Evolutionary conservation across 1,140 invertebrate genomes (phyloP), one percentile per base, ranked within the genome.

Genomic region (Ceratina australensis): DNA sequence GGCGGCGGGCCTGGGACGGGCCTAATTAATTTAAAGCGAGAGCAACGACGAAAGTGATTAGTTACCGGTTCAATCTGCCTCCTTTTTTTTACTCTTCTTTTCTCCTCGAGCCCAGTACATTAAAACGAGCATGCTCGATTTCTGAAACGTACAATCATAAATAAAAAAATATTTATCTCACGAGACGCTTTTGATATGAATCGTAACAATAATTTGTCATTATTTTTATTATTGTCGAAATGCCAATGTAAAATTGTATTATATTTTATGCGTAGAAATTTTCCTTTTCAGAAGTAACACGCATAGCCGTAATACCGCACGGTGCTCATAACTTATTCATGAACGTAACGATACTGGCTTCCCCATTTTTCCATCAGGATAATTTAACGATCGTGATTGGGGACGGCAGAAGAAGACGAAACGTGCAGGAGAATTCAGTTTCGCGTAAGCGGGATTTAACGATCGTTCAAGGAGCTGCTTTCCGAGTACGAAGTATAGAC

Each of bases 391-490:
- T 92, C 20, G 79, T 87, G 1, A 80, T 92, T 20, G 89, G 88
- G 16, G 89, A 92, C 54, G 84, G 86, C 10, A 54, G 81, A 10
- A 88, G 86, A 52, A 84, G 87, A 71, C 60, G 90, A 69, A 80
- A 92, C 85, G 79, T 90, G 76, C 77, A 91, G 77, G 69, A 85
- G 66, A 74, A 89, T 76, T 85, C 89, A 65, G 68, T 81, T 82
- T 80, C 79, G 33, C 64, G 88, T 52, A 79, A 89, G 66, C 71
- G 74, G 15, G 79, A 78, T 8, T 76, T 82, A 50, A 50, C 92
- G 72, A 89, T 94, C 12, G 87, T 93, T 16, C 93, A 93, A 78
- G 94, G 93, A 0, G 90, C 93, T 1, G 89, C 89, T 8, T 94
- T 95, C 86, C 91, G 93, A 80, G 93, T 94, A 80, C 91, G 92